Base-by-base conservation (phyloP, 1,140 invertebrate species). In the Nasonia giraulti region DNA sequence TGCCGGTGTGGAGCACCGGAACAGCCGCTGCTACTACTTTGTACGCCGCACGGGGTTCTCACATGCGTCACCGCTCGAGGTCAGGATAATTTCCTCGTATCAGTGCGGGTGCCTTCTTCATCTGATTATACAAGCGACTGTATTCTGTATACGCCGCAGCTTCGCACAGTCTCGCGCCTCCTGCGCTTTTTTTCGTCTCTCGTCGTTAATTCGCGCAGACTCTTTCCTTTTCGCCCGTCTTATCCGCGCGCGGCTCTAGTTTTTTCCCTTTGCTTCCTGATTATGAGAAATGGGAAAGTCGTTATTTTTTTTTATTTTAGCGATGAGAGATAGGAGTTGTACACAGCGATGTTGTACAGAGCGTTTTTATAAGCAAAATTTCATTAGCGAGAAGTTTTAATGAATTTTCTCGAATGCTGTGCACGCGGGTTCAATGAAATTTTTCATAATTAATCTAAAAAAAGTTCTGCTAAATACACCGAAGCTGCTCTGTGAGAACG, bases 31-130 rank as follows among this genome's bases (percentile, higher is more conserved):
- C 89, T 84, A 14, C 20, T 33, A 5, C 73, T 77, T 50, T 77
- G 8, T n/a, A 86, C 55, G 69, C 31, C 79, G 10, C 20, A 17
- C 75, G 40, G 89, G 86, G 90, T 92, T 92, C 77, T 66, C 91
- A 91, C 91, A 92, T 92, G 20, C 55, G 90, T 89, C 62, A 89
- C 83, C 87, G 88, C 86, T 87, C 86, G 86, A 90, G 90, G 90
- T 92, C 91, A 91, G 80, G 88, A 90, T 91, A 91, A 92, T 91
- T 90, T 89, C 86, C 89, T 81, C 82, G 88, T 88, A 88, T 87
- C 86, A 87, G 88, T 90, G 86, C 88, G 88, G 88, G 87, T 91
- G 89, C 86, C 86, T 69, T 77, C 88, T 66, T 47, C 75, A 77
- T 77, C 75, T 50, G 75, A 77, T 77, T 31, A 31, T 33, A 33